Conservation (phyloP, 2,113 vertebrate species). For the Ageneiosus marmoratus region DNA sequence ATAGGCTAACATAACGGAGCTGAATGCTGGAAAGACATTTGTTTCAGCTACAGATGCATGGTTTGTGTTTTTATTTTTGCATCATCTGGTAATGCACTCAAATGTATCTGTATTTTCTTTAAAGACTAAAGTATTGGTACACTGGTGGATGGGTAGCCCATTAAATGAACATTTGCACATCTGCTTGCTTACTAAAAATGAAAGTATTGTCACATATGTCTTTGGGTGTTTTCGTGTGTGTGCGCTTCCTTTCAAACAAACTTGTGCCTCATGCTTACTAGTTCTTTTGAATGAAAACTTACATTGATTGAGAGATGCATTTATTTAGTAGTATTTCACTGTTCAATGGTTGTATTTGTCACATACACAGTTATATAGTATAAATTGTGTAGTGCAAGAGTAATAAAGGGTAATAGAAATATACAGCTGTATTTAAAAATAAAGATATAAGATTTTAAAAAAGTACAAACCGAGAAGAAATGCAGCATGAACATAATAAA, state of each 20-base stretch:
- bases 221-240: neutral
- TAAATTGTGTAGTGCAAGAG: too few species aligned
- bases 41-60: neutral
- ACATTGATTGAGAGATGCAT: neutral
- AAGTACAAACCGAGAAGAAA: neutral
- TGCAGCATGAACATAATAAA: neutral
- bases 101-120: neutral
- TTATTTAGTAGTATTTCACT: neutral
- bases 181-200: neutral
- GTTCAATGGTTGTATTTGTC: neutral
- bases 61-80: neutral
- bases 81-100: neutral
- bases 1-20: neutral
- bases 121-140: neutral
- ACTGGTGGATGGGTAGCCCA: neutral
- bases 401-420: neutral
- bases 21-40: neutral
- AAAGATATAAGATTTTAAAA: neutral
- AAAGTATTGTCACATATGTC: neutral
- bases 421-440: neutral
- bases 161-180: neutral
- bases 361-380: neutral
- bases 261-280: neutral
- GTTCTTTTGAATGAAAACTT: neutral
- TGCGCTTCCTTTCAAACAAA: neutral